Evolutionary conservation across 2,113 vertebrate genomes (phyloP).

Genomic region (Aleadryas rufinucha): DNA sequence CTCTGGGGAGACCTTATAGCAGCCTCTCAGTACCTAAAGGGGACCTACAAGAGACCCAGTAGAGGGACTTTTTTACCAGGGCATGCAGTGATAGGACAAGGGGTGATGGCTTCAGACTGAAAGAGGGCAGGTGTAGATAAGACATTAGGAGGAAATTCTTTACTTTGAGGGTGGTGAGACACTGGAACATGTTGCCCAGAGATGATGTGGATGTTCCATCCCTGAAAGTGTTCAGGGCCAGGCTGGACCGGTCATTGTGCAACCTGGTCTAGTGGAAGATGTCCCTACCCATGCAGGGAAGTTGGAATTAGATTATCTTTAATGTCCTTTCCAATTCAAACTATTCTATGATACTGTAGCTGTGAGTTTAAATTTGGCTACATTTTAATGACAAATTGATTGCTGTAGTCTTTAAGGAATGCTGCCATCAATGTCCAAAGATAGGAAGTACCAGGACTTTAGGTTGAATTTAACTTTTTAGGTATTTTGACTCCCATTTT

Average conservation of each 20-base stretch:
- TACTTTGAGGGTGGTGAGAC: background rate
- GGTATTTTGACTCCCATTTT: background rate
- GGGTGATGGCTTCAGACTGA: background rate
- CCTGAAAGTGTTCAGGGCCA: background rate
- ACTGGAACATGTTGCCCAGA: background rate
- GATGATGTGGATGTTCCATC: background rate
- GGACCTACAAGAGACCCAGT: background rate
- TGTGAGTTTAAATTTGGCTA: background rate
- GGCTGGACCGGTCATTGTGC: background rate
- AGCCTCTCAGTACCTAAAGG: fast-evolving
- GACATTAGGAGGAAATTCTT: background rate
- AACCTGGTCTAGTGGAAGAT: background rate
- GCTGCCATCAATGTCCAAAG: background rate
- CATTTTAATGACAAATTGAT: background rate
- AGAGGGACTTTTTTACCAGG: background rate
- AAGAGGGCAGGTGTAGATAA: background rate
- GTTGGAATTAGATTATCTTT: background rate
- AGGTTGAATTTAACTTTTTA: background rate
- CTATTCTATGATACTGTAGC: background rate
- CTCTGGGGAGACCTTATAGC: background rate
- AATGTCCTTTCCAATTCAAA: background rate
- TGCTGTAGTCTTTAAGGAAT: background rate
- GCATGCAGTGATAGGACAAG: background rate
- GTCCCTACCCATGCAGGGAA: background rate
- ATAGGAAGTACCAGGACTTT: background rate